Conservation (phyloP, 2,113 vertebrate genomes). For the Archilochus colubris region DNA sequence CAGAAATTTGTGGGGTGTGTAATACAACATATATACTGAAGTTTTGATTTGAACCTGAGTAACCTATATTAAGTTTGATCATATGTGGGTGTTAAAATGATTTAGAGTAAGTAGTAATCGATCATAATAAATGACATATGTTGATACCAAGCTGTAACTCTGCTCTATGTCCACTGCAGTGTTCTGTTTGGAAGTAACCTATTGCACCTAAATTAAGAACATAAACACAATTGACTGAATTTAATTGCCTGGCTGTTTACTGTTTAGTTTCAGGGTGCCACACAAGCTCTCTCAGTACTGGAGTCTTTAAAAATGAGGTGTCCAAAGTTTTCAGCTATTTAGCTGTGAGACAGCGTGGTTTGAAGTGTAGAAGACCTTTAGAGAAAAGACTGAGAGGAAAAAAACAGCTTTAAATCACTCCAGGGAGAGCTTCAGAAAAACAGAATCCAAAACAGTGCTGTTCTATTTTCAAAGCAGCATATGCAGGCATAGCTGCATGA, state of each 20-base stretch:
- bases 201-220: background rate
- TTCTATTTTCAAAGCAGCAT: constrained; percentile 29
- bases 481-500: constrained; percentile 31
- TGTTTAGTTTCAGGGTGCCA: background rate
- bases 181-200: background rate
- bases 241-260: background rate
- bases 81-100: background rate
- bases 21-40: background rate
- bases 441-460: background rate
- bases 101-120: constrained; percentile 25
- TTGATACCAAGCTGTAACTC: background rate
- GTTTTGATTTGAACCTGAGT: constrained; percentile 16
- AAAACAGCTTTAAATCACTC: constrained; percentile 35
- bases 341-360: background rate
- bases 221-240: background rate
- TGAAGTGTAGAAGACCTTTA: constrained; percentile 37
- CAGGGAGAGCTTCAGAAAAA: constrained; percentile 37
- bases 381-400: background rate
- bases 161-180: background rate
- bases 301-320: background rate
- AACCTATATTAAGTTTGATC: background rate
- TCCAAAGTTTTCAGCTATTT: background rate
- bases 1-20: background rate
- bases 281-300: background rate
- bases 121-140: background rate